Evolutionary conservation across 2,797 vertebrate species (phyloP).

Genomic region (Sternotherus odoratus): DNA sequence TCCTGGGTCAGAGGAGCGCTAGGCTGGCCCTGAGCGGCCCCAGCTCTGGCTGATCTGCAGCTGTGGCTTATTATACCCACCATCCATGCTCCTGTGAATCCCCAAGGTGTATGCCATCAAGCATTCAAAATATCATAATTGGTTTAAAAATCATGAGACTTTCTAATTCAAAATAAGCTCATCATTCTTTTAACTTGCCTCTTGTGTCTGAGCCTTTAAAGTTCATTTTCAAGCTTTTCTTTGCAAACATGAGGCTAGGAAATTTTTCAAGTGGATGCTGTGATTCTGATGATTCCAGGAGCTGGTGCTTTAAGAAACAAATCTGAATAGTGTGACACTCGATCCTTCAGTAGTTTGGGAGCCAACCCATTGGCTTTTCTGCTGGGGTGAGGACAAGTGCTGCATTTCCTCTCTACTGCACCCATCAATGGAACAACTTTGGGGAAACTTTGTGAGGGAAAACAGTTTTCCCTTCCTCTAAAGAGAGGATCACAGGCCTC

Average conservation of each 20-base stretch:
- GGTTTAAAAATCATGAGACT: constrained; percentile 4
- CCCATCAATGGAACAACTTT: not conserved
- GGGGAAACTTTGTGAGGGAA: not conserved
- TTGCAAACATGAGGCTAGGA: not conserved
- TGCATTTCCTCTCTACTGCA: not conserved
- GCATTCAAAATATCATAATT: constrained; percentile 28
- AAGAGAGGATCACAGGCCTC: constrained; percentile 21
- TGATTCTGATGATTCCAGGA: not conserved
- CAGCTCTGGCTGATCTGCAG: too few relatives aligned
- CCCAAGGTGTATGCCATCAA: not conserved
- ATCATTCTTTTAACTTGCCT: not conserved
- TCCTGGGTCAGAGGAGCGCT: too few relatives aligned
- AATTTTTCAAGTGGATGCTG: not conserved
- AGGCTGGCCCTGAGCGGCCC: too few relatives aligned
- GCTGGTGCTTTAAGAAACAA: not conserved
- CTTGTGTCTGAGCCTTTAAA: constrained; percentile 3
- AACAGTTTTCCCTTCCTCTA: constrained; percentile 19
- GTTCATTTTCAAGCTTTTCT: constrained; percentile 1
- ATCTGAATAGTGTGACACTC: not conserved
- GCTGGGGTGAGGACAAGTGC: not conserved
- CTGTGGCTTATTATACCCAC: too few relatives aligned
- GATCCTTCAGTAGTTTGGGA: constrained; percentile 31
- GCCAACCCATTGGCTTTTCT: constrained; percentile 30
- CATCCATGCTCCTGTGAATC: not conserved
- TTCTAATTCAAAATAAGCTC: constrained; percentile 20